A percentile compares a stretch with the other conserved stretches of the same genome.
These are phyloP conservation scores for Gonocerus acuteangulatus DNA, from an alignment of 2,888 invertebrate genomes.

Conservation along the genomic window DNA sequence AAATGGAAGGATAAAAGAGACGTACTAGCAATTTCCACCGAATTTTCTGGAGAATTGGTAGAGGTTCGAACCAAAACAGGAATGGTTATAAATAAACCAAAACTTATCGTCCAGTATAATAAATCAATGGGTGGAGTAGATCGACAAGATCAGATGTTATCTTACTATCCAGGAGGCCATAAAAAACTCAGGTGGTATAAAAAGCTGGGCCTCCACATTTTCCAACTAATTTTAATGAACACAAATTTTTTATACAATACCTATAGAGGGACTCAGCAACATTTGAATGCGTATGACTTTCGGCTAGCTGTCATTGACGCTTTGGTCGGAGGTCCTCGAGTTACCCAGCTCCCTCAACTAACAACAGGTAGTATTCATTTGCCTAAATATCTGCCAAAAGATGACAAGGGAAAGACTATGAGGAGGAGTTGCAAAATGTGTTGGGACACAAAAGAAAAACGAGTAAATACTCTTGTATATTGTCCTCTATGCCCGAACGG, in stretches of 20 bases:
- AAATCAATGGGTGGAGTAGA: too few relatives aligned
- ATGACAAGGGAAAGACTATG: neutral
- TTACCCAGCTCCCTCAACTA: neutral
- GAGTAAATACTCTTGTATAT: neutral
- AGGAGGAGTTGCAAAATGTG: neutral
- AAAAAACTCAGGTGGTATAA: neutral
- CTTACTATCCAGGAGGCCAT: neutral
- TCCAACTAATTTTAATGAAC: neutral
- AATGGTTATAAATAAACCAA: too few relatives aligned
- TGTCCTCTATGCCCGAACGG: neutral
- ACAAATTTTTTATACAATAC: neutral
- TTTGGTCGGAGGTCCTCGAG: neutral
- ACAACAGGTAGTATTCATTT: neutral
- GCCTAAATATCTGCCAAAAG: neutral
- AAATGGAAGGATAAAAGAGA: too few relatives aligned
- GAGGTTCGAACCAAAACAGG: too few relatives aligned
- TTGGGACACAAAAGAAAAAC: neutral
- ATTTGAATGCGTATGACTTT: neutral
- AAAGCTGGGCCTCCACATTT: neutral
- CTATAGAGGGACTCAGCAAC: neutral
- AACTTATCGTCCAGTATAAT: too few relatives aligned
- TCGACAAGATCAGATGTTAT: neutral
- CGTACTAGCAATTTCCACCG: too few relatives aligned
- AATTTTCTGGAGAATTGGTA: too few relatives aligned
- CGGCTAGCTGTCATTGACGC: neutral